These are phyloP conservation scores for Camponotus floridanus DNA, from an alignment of 1,140 invertebrate species.

Conservation along the genomic window DNA sequence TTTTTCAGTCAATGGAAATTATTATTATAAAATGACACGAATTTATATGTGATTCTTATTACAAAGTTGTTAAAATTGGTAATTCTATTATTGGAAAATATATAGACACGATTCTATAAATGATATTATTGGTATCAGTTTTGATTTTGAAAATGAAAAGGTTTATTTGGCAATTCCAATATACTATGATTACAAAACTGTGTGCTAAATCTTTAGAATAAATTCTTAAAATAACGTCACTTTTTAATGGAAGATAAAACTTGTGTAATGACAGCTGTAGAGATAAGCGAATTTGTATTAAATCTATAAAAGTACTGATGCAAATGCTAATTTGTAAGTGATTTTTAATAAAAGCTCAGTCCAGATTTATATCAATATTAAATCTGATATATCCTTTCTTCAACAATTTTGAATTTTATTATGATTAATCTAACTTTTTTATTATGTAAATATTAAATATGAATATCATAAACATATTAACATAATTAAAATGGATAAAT, in stretches of 20 bases:
- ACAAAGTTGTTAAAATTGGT: not conserved
- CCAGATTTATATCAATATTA: not conserved
- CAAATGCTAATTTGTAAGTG: not conserved
- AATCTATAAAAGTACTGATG: not conserved
- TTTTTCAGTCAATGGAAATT: not conserved
- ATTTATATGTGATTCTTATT: not conserved
- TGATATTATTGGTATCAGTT: not conserved
- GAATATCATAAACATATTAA: no score
- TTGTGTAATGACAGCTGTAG: not conserved
- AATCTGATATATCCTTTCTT: not conserved
- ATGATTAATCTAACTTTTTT: no score
- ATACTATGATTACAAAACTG: not conserved
- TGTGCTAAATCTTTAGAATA: not conserved
- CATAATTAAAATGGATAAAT: no score
- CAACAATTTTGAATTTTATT: not conserved
- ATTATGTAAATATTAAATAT: no score
- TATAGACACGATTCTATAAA: not conserved
- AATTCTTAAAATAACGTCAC: not conserved
- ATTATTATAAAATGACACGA: not conserved
- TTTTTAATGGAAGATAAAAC: not conserved
- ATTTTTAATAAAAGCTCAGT: not conserved
- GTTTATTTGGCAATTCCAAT: not conserved
- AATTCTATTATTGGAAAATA: not conserved
- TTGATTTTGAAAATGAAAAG: not conserved
- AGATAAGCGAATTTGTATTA: not conserved